Conservation (phyloP, 1,140 invertebrate genomes). For the Drosophila orena region DNA sequence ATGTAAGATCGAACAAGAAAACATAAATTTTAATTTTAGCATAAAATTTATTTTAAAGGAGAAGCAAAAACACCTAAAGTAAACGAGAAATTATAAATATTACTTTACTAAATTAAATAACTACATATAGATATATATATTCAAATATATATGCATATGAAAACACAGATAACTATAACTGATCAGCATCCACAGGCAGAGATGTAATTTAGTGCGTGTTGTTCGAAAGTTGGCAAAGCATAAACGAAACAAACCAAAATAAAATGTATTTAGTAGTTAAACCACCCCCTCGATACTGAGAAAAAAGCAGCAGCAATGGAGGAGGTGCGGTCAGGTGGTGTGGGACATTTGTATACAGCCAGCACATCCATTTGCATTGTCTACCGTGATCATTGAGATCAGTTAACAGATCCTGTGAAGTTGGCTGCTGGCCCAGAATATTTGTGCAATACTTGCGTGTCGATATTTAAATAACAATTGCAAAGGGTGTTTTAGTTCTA, state of each 20-base stretch:
- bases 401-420: conserved; percentile 64
- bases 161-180: conserved; percentile 54
- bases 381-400: neutral
- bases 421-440: conserved; percentile 44
- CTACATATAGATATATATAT: conserved; percentile 59
- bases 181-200: conserved; percentile 32
- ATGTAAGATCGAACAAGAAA: conserved; percentile 71
- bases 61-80: conserved; percentile 53
- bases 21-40: conserved; percentile 72
- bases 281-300: neutral
- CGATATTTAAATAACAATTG: conserved; percentile 53
- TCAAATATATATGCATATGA: conserved; percentile 60
- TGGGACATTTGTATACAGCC: conserved; percentile 28
- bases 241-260: conserved; percentile 75
- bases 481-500: conserved; percentile 11
- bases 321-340: conserved; percentile 23
- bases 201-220: conserved; percentile 38
- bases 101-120: conserved; percentile 81
- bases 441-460: neutral
- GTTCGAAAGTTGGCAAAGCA: conserved; percentile 45
- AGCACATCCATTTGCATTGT: conserved; percentile 5
- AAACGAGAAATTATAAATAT: conserved; percentile 79
- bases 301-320: neutral
- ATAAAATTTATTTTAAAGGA: conserved; percentile 75
- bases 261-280: conserved; percentile 66